Evolutionary conservation across 2,797 vertebrate genomes (phyloP), one percentile per base, ranked within the genome.

Genomic region (Botia almorhae): DNA sequence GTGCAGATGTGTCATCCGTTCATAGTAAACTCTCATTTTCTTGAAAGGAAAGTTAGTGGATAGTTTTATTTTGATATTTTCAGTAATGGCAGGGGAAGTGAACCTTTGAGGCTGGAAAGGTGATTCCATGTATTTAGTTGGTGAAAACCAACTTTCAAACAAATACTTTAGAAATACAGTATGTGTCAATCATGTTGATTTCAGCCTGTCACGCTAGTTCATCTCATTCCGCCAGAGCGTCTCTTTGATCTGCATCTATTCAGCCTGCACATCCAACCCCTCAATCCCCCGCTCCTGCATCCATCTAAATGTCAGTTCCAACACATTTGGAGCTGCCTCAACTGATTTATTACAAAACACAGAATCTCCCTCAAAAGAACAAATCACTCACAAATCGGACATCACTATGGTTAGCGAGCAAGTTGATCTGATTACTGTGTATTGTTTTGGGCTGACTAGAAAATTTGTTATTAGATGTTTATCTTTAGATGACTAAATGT

Each of bases 41-140:
- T 75, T 70, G 70, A 74, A 68, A 53, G 76, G 36, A 64, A 69
- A 46, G 46, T 53, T 72, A 56, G 51, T 65, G 56, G 48, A 55
- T 51, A 53, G 64, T 29, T 55, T 26, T 68, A 68, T 84, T 74
- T 56, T 70, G 50, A 13, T 33, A 36, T 76, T 56, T 63, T 23
- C 16, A 39, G 50, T 61, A 29, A 71, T 72, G 64, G 23, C 56
- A 74, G 48, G 23, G 55, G 36, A 71, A 68, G 26, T 69, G 74
- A 43, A 72, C 79, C 74, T 81, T 65, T 81, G 13, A 33, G 53
- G 46, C 51, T 55, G 70, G 17, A 69, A 74, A 73, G 55, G 55
- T 69, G 70, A 74, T 53, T 70, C 7, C 12, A 51, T 53, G 64
- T 68, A 68, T 51, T 69, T 26, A 43, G 23, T 50, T 21, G 46